Conservation (phyloP, 2,113 vertebrate genomes). For the Ochotona princeps region DNA sequence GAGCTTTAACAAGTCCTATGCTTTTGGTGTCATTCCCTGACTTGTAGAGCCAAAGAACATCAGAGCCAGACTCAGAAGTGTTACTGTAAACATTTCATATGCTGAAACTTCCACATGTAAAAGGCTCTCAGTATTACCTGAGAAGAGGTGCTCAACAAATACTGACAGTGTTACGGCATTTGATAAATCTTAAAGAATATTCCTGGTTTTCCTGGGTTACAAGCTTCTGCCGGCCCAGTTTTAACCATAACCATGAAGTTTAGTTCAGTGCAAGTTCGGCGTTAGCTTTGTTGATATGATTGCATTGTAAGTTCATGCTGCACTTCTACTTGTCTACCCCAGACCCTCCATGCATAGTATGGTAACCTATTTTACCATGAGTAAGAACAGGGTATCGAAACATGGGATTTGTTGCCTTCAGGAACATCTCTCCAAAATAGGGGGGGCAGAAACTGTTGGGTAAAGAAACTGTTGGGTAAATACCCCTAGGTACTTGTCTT, state of each 20-base stretch:
- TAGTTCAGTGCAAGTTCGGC: background rate
- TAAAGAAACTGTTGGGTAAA: background rate
- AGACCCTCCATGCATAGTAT: background rate
- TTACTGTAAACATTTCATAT: background rate
- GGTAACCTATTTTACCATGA: background rate
- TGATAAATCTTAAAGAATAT: background rate
- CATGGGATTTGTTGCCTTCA: background rate
- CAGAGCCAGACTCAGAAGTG: background rate
- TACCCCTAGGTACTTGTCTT: background rate
- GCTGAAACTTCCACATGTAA: too few species aligned
- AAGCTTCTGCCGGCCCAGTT: background rate
- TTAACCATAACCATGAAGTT: background rate
- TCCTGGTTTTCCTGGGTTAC: background rate
- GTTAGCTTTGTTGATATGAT: background rate
- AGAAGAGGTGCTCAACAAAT: background rate
- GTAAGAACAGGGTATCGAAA: background rate
- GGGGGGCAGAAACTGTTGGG: background rate
- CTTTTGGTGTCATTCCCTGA: background rate
- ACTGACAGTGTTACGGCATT: background rate
- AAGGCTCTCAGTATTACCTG: background rate
- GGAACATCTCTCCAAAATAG: background rate
- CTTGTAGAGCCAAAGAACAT: background rate
- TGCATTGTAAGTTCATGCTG: background rate
- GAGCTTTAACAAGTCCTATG: background rate
- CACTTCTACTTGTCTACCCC: background rate